Evolutionary conservation across 2,797 vertebrate genomes (phyloP).

Genomic region (Enteromius anoplus): DNA sequence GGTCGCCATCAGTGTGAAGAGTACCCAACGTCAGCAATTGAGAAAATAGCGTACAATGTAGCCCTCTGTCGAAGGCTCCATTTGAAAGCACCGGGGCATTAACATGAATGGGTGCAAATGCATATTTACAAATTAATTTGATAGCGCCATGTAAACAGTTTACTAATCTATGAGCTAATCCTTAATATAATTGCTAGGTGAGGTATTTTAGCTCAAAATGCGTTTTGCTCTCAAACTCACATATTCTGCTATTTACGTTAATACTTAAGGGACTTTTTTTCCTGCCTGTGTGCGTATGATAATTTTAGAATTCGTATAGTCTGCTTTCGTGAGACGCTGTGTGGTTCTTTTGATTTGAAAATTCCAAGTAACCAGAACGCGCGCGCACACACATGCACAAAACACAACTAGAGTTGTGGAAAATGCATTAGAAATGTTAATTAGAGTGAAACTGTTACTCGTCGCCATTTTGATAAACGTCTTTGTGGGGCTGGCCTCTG

Average conservation of each 20-base stretch:
- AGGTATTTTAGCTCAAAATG: not conserved
- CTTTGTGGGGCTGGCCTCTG: slow-evolving; percentile 18
- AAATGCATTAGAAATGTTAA: slow-evolving; percentile 44
- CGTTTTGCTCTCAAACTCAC: not conserved
- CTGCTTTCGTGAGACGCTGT: not conserved
- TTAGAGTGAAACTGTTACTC: slow-evolving; percentile 36
- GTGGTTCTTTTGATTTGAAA: slow-evolving; percentile 4
- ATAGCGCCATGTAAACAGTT: not conserved
- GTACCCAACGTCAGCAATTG: slow-evolving; percentile 70
- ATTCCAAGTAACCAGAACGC: not conserved
- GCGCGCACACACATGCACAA: not conserved
- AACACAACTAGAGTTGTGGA: slow-evolving; percentile 6
- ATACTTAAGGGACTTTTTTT: not conserved
- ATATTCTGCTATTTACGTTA: slow-evolving; percentile 5
- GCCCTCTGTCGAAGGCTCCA: slow-evolving; percentile 27
- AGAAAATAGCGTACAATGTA: slow-evolving; percentile 73
- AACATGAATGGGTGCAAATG: not conserved
- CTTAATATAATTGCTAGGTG: not conserved
- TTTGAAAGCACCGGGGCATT: slow-evolving; percentile 23
- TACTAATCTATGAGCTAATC: not conserved
- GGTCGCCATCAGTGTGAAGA: slow-evolving; percentile 65
- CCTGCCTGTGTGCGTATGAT: not conserved
- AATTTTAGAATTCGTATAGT: slow-evolving; percentile 20
- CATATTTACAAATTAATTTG: not conserved
- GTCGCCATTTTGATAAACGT: slow-evolving; percentile 51